Percentiles rank a stretch among this genome's conserved stretches.
These are phyloP conservation scores for Notothenia coriiceps DNA, from an alignment of 2,113 vertebrate genomes.

Conservation along the genomic window DNA sequence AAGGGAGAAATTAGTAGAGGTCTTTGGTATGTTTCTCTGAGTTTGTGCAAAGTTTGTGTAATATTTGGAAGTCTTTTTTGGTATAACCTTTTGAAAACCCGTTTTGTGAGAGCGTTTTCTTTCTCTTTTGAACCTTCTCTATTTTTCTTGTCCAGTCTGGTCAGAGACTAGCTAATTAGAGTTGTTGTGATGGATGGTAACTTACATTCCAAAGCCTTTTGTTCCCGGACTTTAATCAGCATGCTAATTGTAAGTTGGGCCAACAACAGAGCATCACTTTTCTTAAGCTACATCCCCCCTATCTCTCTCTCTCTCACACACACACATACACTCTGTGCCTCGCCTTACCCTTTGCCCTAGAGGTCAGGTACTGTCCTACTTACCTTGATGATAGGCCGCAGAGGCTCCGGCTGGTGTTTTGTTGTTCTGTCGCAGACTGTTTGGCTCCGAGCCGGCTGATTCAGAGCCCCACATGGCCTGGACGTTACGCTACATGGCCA, in stretches of 20 bases:
- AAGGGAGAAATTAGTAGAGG: conserved; percentile 13
- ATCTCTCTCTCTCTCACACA: neutral
- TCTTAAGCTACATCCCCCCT: conserved; percentile 40
- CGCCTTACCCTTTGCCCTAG: conserved; percentile 63
- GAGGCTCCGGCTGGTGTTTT: neutral
- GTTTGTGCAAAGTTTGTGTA: neutral
- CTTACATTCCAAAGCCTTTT: conserved; percentile 74
- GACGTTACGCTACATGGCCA: conserved; percentile 20
- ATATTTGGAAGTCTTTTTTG: conserved; percentile 7
- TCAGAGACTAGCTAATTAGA: conserved; percentile 66
- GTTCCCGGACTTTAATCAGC: conserved; percentile 77
- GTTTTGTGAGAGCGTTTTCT: conserved; percentile 7
- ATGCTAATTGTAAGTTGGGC: conserved; percentile 78
- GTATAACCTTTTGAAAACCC: conserved; percentile 11
- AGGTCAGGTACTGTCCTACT: conserved; percentile 51
- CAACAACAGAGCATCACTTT: conserved; percentile 70
- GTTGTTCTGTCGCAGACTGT: conserved; percentile 45
- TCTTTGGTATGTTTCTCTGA: conserved; percentile 15
- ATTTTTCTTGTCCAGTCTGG: conserved; percentile 47
- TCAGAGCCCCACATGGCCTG: conserved; percentile 28
- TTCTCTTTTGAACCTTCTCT: conserved; percentile 20
- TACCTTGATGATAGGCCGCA: conserved; percentile 43
- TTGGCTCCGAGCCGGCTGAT: conserved; percentile 54
- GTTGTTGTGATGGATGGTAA: conserved; percentile 69
- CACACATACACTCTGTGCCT: conserved; percentile 30